These are phyloP conservation scores for Eptesicus fuscus DNA, from an alignment of 2,113 vertebrate species.

Conservation along the genomic window DNA sequence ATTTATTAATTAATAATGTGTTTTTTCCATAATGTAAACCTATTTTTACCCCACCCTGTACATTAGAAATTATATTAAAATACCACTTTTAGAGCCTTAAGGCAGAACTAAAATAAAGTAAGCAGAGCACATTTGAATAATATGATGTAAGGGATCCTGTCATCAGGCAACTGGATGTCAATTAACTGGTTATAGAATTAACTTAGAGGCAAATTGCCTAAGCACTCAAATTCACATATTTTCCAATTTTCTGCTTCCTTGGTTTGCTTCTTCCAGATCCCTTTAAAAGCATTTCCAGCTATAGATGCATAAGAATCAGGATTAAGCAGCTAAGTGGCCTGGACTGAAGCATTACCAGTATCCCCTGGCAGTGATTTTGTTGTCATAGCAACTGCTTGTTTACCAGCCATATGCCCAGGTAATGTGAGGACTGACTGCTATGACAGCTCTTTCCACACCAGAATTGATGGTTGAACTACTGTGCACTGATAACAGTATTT, in stretches of 20 bases:
- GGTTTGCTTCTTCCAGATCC: conserved; percentile 22
- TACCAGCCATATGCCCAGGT: not conserved
- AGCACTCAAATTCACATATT: not conserved
- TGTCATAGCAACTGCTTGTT: not conserved
- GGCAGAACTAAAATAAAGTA: not conserved
- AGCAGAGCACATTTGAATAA: not conserved
- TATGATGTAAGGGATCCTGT: not conserved
- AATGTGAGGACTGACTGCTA: not conserved
- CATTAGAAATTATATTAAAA: not conserved
- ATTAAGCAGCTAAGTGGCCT: not conserved
- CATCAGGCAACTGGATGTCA: conserved; percentile 9
- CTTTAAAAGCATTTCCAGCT: conserved; percentile 4
- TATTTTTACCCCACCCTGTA: not conserved
- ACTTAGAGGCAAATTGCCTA: not conserved
- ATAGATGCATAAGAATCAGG: not conserved
- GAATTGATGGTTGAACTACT: not conserved
- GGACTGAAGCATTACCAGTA: not conserved
- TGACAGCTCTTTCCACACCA: not conserved
- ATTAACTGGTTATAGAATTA: not conserved
- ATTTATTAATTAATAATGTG: not conserved
- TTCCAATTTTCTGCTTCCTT: conserved; percentile 33
- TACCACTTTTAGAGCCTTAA: not conserved
- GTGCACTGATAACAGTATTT: not conserved
- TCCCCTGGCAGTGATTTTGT: not conserved
- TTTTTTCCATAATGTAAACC: not conserved